These are phyloP conservation scores for Urosaurus nigricauda DNA, from an alignment of 2,797 vertebrate genomes.

Conservation along the genomic window DNA sequence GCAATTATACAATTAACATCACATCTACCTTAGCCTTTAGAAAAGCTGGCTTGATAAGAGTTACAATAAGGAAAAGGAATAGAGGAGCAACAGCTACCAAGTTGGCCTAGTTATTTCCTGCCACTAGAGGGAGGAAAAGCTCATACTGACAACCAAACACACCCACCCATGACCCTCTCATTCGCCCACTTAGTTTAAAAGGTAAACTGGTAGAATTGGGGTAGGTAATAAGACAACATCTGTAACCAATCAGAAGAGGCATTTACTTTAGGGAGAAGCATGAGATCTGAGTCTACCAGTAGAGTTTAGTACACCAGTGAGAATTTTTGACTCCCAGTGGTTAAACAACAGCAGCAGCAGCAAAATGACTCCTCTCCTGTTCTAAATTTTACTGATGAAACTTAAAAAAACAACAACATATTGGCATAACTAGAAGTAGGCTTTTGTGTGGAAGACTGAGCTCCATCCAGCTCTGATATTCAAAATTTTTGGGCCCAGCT, in stretches of 20 bases:
- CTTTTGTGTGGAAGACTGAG: background rate
- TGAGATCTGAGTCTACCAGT: background rate
- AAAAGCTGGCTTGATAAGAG: background rate
- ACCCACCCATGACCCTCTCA: no score
- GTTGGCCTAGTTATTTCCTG: background rate
- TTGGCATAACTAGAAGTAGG: background rate
- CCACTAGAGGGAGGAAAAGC: conserved; percentile 28
- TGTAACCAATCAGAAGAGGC: conserved; percentile 1
- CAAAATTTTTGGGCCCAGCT: background rate
- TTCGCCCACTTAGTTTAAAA: background rate
- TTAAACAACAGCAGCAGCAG: background rate
- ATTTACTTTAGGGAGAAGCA: background rate
- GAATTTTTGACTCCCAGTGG: background rate
- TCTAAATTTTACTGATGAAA: background rate
- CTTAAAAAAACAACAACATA: background rate
- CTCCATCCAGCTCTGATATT: background rate
- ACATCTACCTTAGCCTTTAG: background rate
- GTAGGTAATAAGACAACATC: background rate
- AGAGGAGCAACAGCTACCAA: background rate
- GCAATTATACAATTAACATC: background rate
- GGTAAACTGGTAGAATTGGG: background rate
- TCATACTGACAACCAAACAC: background rate
- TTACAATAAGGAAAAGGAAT: background rate
- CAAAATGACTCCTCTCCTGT: background rate
- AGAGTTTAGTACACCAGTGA: background rate